Conservation (phyloP, 2,888 invertebrate species). For the Eupsilia transversa region DNA sequence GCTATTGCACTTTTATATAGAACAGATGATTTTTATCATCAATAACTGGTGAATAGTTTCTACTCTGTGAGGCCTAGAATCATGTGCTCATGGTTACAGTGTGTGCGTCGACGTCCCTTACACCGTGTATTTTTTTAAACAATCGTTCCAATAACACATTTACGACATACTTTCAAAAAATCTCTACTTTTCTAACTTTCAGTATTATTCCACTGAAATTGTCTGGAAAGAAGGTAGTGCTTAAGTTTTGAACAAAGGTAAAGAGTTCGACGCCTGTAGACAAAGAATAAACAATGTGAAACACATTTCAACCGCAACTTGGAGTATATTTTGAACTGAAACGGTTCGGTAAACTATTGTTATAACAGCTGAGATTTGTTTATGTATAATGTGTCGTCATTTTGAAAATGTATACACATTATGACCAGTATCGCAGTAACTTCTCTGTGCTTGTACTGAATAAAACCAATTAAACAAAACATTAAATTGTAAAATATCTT, state of each 20-base stretch:
- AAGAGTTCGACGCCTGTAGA: slow-evolving; percentile 74
- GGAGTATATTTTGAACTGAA: slow-evolving; percentile 63
- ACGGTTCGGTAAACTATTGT: slow-evolving; percentile 56
- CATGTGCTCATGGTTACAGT: background rate
- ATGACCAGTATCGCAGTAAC: background rate
- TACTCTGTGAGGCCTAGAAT: background rate
- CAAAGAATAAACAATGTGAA: slow-evolving; percentile 73
- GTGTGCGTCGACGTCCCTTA: background rate
- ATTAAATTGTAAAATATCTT: background rate
- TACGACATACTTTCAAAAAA: slow-evolving; percentile 31
- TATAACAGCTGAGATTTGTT: slow-evolving; percentile 44
- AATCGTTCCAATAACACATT: background rate
- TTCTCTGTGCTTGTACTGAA: background rate
- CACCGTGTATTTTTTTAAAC: background rate
- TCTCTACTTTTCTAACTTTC: slow-evolving; percentile 48
- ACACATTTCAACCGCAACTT: slow-evolving; percentile 65
- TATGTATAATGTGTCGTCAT: slow-evolving; percentile 24
- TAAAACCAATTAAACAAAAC: background rate
- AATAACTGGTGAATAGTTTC: background rate
- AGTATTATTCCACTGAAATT: slow-evolving; percentile 66
- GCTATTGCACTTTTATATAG: background rate
- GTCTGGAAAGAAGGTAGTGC: slow-evolving; percentile 71
- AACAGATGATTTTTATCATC: background rate
- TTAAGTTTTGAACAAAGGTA: slow-evolving; percentile 74
- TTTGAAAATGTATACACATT: too few species aligned